A percentile compares a stretch with the other conserved stretches of the same genome.
These are phyloP conservation scores for Laodelphax striatellus DNA, from an alignment of 1,140 invertebrate species.

Conservation along the genomic window DNA sequence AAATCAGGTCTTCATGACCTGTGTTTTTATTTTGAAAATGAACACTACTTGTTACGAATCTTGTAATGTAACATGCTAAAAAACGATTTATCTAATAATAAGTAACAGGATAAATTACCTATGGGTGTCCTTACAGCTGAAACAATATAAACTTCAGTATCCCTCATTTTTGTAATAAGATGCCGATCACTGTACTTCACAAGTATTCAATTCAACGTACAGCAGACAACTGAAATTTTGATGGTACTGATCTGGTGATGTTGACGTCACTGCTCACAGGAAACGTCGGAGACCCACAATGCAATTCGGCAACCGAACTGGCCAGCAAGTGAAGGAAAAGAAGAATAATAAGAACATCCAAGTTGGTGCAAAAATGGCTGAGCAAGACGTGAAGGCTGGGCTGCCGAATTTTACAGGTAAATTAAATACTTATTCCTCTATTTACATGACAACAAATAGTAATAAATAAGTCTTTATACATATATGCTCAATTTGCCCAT, in stretches of 20 bases:
- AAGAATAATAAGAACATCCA: slow-evolving; percentile 3
- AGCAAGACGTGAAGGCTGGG: slow-evolving; percentile 43
- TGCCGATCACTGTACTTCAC: no score
- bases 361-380: slow-evolving; percentile 47
- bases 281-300: slow-evolving; percentile 10
- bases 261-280: neutral
- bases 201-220: neutral
- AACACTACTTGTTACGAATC: no score
- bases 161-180: neutral
- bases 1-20: no score
- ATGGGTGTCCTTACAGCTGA: slow-evolving; percentile 54
- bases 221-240: slow-evolving; percentile 3
- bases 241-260: neutral
- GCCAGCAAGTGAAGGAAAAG: no score
- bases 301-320: slow-evolving; percentile 11
- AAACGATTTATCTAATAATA: no score
- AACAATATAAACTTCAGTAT: slow-evolving; percentile 44
- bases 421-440: neutral
- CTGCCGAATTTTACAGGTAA: slow-evolving; percentile 42
- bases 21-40: no score
- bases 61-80: no score
- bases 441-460: slow-evolving; percentile 14
- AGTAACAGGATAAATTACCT: slow-evolving; percentile 33
- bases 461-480: neutral
- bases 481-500: slow-evolving; percentile 19